Percentiles rank a stretch among this genome's conserved stretches.
Conservation (phyloP, 2,797 vertebrate genomes). For the Vireo griseus region DNA sequence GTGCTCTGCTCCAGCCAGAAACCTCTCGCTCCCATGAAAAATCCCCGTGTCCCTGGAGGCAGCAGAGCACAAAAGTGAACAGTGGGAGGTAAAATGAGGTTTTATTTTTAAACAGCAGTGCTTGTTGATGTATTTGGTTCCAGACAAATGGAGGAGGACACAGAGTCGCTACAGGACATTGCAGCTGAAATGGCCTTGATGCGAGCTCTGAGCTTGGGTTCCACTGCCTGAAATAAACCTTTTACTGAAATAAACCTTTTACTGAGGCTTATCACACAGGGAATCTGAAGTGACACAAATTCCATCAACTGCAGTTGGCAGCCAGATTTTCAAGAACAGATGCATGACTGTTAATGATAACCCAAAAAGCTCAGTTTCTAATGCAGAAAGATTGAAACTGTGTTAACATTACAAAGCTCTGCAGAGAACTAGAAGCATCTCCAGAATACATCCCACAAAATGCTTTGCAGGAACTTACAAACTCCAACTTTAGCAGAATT, state of each 20-base stretch:
- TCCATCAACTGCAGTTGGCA: not conserved
- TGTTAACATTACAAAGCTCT: not conserved
- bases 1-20: not conserved
- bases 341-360: not conserved
- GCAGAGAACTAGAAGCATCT: not conserved
- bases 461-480: not conserved
- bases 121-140: not conserved
- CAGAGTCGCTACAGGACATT: accelerated
- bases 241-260: not conserved
- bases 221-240: not conserved
- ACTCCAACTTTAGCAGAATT: not conserved
- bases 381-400: not conserved
- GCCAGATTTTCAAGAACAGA: not conserved
- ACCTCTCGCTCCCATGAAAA: not conserved
- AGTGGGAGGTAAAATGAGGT: not conserved
- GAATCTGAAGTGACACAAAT: not conserved
- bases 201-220: not conserved
- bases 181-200: not conserved
- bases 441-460: not conserved
- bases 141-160: not conserved
- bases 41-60: not conserved
- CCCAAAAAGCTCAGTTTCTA: not conserved
- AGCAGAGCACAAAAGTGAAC: not conserved
- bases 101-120: not conserved
- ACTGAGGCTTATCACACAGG: not conserved